Conservation (phyloP, 2,888 invertebrate genomes). For the Frankliniella intonsa region DNA sequence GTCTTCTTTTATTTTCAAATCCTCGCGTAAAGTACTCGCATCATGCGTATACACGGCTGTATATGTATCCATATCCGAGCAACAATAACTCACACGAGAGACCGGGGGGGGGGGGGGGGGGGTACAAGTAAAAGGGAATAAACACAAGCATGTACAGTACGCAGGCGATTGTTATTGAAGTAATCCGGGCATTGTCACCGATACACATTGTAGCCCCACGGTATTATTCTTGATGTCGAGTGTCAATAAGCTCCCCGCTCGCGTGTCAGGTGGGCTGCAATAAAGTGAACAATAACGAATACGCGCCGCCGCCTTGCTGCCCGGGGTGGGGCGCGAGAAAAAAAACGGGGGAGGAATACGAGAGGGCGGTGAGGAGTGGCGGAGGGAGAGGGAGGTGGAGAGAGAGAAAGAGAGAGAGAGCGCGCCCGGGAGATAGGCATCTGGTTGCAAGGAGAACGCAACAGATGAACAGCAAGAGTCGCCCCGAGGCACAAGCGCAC, state of each 20-base stretch:
- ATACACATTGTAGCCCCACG: too few relatives aligned
- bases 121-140: too few relatives aligned
- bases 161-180: too few relatives aligned
- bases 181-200: too few relatives aligned
- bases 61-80: too few relatives aligned
- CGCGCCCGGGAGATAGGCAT: conserved; percentile 20
- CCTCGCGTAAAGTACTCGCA: too few relatives aligned
- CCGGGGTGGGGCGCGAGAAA: neutral
- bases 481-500: neutral
- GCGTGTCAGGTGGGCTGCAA: conserved; percentile 8
- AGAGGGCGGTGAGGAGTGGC: neutral
- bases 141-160: too few relatives aligned
- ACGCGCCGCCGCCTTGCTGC: neutral
- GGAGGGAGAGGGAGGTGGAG: neutral
- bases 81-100: too few relatives aligned
- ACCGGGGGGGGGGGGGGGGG: too few relatives aligned
- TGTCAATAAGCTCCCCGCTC: conserved; percentile 1
- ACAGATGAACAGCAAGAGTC: neutral
- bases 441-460: neutral
- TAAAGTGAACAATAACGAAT: conserved; percentile 20
- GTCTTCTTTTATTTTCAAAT: too few relatives aligned
- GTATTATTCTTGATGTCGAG: neutral
- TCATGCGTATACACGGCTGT: too few relatives aligned
- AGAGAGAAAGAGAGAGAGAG: neutral
- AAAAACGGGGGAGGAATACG: neutral